Evolutionary conservation across 2,888 invertebrate genomes (phyloP), one percentile per base, ranked within the genome.

Genomic region (Bhutanitis thaidina): DNA sequence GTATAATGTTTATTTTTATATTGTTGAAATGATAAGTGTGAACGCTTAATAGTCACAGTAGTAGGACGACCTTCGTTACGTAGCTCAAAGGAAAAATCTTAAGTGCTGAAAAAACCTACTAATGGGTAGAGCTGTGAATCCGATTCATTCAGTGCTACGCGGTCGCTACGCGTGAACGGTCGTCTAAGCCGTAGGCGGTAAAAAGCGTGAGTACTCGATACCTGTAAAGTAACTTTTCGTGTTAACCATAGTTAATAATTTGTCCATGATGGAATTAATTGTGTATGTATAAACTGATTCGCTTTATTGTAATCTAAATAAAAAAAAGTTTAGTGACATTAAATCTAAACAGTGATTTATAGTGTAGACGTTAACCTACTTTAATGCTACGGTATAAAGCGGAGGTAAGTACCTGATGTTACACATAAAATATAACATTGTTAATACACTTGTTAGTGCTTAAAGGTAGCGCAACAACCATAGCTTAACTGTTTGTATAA

Each of bases 301-400:
- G 29, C 39, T 10, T 32, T 48, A 30, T 40, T 29, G 39, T 36
- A 38, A 32, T 49, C 38, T 46, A n/a, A 20, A 3, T 25, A 16
- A 7, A 25, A 51, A 41, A 55, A 65, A 62, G 64, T 70, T 67
- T 52, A 69, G 74, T 78, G 74, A 71, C 64, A 69, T 73, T 67
- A 62, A 59, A 56, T 41, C 35, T 61, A 58, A 61, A 62, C 63
- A 68, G 74, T 77, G 71, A 69, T 67, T 79, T 72, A 71, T 70
- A 74, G 77, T 80, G 79, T 68, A 74, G 61, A 68, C 68, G 71
- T 71, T 74, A 80, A 80, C 77, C 78, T 78, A 80, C 71, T 80
- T 77, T 71, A 67, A 77, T 74, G 77, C 73, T 65, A 71, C 73
- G 67, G 74, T 71, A 72, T 71, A 79, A 65, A 67, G 63, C 71